Evolutionary conservation across 1,140 invertebrate species (phyloP).

Genomic region (Ctenoplectra terminalis): DNA sequence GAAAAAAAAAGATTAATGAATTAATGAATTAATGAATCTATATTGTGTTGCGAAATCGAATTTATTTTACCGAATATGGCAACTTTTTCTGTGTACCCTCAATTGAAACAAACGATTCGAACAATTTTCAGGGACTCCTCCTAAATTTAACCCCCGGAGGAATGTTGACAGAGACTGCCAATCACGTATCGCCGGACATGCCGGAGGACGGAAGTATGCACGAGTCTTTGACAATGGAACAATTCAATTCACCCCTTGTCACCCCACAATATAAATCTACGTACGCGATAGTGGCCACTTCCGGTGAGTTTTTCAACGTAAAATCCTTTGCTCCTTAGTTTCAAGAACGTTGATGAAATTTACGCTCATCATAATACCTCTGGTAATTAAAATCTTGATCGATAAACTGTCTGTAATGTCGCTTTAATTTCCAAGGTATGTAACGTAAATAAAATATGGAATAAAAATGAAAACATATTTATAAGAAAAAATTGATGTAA

Average conservation of each 20-base stretch:
- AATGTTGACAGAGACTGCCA: constrained; percentile 77
- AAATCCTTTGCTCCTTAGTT: background rate
- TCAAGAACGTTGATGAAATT: background rate
- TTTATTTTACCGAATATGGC: background rate
- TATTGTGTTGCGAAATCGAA: background rate
- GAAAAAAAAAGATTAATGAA: background rate
- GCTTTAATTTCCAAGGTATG: background rate
- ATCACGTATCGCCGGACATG: constrained; percentile 80
- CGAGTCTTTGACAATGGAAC: constrained; percentile 83
- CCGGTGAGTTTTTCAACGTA: constrained; percentile 64
- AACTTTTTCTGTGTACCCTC: background rate
- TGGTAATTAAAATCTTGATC: background rate
- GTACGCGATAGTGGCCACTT: constrained; percentile 79
- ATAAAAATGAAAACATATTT: background rate
- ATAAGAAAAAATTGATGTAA: background rate
- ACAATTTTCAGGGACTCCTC: constrained; percentile 83
- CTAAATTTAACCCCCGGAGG: constrained; percentile 85
- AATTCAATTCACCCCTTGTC: constrained; percentile 83
- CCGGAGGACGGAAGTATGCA: constrained; percentile 76
- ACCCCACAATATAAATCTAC: constrained; percentile 81
- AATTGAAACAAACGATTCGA: background rate
- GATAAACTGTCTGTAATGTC: background rate
- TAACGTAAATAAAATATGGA: background rate
- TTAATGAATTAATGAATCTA: no score
- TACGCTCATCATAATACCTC: background rate